These are phyloP conservation scores for Drosophila mercatorum DNA, from an alignment of 2,888 invertebrate genomes.

Conservation along the genomic window DNA sequence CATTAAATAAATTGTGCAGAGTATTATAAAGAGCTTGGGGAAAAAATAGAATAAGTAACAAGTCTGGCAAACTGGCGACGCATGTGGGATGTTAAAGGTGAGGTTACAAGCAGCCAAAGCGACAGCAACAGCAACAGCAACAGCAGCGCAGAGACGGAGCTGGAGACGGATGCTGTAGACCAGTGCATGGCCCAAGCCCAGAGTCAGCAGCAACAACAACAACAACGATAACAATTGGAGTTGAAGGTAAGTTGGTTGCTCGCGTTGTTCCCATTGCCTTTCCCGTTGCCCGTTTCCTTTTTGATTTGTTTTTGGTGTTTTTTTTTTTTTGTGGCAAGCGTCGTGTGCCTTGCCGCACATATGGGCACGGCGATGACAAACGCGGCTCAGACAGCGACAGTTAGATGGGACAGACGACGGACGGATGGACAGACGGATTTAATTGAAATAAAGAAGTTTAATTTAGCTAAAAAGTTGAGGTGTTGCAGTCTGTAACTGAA, in stretches of 20 bases:
- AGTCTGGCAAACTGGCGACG: constrained; percentile 64
- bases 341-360: constrained; percentile 68
- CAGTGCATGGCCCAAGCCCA: constrained; percentile 49
- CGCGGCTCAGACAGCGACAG: constrained; percentile 43
- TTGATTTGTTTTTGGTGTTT: constrained; percentile 50
- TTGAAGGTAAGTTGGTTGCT: constrained; percentile 52
- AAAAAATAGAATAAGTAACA: constrained; percentile 48
- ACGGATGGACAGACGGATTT: constrained; percentile 40
- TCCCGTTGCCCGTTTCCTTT: constrained; percentile 41
- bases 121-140: constrained; percentile 20
- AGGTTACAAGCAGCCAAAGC: constrained; percentile 72
- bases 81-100: constrained; percentile 83
- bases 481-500: constrained; percentile 52
- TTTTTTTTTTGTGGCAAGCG: constrained; percentile 50
- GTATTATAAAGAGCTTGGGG: constrained; percentile 46
- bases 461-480: constrained; percentile 69
- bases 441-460: constrained; percentile 80
- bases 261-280: constrained; percentile 77
- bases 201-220: constrained; percentile 28
- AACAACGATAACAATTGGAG: constrained; percentile 16
- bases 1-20: constrained; percentile 30
- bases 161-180: constrained; percentile 34
- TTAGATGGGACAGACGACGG: constrained; percentile 17
- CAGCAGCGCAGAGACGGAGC: neutral
- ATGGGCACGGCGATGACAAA: constrained; percentile 79